Base-by-base conservation (phyloP, 2,888 invertebrate species). In the Eurytoma californica region DNA sequence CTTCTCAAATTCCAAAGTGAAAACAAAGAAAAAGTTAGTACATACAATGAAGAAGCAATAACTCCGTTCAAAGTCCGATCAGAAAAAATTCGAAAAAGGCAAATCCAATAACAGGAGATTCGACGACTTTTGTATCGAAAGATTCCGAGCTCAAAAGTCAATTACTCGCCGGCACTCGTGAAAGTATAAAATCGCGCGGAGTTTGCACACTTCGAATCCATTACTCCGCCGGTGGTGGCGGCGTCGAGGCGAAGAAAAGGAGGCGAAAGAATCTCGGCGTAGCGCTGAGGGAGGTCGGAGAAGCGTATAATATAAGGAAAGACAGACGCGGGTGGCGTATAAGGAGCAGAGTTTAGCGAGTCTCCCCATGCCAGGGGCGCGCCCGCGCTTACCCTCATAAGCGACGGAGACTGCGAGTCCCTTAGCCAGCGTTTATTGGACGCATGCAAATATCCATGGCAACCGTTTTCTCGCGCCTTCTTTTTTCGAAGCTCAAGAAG, bases 371-470 rank as follows among this genome's bases (percentile, higher is more conserved):
- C 39, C 39, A 9, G 39, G 39, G 20, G 73, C 3, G 16, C 58
- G n/a, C 69, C 73, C 16, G 14, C 58, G n/a, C 58, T 3, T 0
- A 39, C 39, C 20, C 53, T 66, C 60, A 72, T 72, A 66, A 66
- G 47, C 49, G 66, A 60, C 61, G 28, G 57, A 69, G 69, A 57
- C 69, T 69, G 55, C 28, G 58, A 74, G 67, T 87, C 87, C 88
- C 87, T 88, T 88, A 89, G 88, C 88, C 88, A 87, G 87, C 90
- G 88, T 90, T 90, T 90, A 90, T 90, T 90, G 89, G 90, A 90
- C 88, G 89, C 89, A 90, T 90, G 90, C 90, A 90, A 90, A 90
- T 90, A 90, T 88, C 90, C 89, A 90, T 90, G 89, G 90, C 89
- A 90, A 90, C 90, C 79, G 49, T 14, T 18, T 28, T 3, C 68